Percentiles rank a stretch among this genome's conserved stretches.
Conservation (phyloP, 2,797 vertebrate genomes). For the Pyrocephalus nanus region DNA sequence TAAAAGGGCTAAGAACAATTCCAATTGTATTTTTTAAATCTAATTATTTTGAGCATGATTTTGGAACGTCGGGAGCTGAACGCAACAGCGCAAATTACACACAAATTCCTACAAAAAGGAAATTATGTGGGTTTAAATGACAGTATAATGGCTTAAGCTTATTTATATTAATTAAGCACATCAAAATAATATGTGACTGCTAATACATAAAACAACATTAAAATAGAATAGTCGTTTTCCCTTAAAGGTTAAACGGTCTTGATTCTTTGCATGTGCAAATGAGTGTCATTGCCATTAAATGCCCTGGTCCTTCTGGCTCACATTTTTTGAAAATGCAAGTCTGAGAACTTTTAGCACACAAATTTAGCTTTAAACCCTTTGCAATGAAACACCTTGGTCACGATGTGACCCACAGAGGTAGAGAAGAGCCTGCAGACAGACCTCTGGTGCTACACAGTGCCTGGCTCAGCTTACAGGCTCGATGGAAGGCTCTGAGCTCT, state of each 20-base stretch:
- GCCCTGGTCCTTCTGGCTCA: neutral
- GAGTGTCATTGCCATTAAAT: neutral
- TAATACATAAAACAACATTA: neutral
- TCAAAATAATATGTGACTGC: conserved; percentile 8
- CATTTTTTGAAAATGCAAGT: neutral
- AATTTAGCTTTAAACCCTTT: neutral
- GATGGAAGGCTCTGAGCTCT: neutral
- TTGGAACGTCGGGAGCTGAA: neutral
- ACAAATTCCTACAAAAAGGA: neutral
- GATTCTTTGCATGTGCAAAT: neutral
- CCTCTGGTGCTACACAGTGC: neutral
- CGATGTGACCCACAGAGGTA: fast-evolving
- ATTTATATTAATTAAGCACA: conserved; percentile 29
- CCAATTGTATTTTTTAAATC: conserved; percentile 42
- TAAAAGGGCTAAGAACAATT: conserved; percentile 48
- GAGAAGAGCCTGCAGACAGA: neutral
- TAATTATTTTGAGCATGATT: conserved; percentile 39
- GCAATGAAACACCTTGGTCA: neutral
- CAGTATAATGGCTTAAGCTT: neutral
- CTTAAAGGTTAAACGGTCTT: conserved; percentile 28
- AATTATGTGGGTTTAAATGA: neutral
- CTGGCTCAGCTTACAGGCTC: neutral
- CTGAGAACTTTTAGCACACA: neutral
- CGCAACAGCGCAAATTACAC: neutral
- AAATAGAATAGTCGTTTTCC: conserved; percentile 19